Conservation (phyloP, 2,113 vertebrate species). For the Pangasianodon hypophthalmus region DNA sequence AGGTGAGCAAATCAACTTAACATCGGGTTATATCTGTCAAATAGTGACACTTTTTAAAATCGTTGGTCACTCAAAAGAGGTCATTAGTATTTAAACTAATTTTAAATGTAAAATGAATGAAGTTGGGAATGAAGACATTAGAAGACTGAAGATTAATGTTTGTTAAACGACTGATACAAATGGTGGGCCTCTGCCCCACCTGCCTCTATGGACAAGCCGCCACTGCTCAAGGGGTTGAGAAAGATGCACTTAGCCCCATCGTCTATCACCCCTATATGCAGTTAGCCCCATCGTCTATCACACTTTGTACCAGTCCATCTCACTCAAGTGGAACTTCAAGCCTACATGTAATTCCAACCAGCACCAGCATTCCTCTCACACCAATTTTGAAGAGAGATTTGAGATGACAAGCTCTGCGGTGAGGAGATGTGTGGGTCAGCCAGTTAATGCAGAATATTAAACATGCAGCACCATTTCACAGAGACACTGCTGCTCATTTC, state of each 20-base stretch:
- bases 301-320: slow-evolving; percentile 6
- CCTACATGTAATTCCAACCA: background rate
- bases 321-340: background rate
- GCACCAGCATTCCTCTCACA: background rate
- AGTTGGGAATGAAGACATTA: background rate
- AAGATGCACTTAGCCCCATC: background rate
- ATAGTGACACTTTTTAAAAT: background rate
- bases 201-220: background rate
- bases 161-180: background rate
- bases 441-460: slow-evolving; percentile 45
- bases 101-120: background rate
- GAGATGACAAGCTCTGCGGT: slow-evolving; percentile 32
- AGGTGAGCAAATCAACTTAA: background rate
- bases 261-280: background rate
- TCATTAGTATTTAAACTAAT: background rate
- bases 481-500: slow-evolving; percentile 39
- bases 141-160: background rate
- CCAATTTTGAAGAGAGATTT: slow-evolving; percentile 8
- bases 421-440: slow-evolving; percentile 34
- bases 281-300: background rate
- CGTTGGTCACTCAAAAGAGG: background rate
- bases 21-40: background rate
- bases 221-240: background rate
- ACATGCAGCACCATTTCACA: slow-evolving; percentile 40
- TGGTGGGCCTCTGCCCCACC: background rate